Base-by-base conservation (phyloP, 2,113 vertebrate species). In the Ornithorhynchus anatinus region DNA sequence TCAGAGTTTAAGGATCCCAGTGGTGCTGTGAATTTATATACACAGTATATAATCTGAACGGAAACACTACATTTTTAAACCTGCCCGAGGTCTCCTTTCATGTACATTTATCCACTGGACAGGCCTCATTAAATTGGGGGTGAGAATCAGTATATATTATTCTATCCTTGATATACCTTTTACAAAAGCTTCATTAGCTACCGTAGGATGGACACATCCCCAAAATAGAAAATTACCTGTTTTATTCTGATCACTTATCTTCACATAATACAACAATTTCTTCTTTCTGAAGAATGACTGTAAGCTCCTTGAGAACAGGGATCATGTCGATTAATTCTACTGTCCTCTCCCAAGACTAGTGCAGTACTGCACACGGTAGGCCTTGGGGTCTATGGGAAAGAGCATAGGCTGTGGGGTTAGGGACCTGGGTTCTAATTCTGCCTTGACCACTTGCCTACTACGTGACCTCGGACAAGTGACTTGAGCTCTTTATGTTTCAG, bases 91-190 rank as follows among this genome's bases (percentile, higher is more conserved):
- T 51, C 60, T 73, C 44, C 54, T 51, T 61, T 29, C 25, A 52
- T 36, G 77, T 22, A 10, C 51, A 69, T 77, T 81, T 75, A 81
- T 75, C 81, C 69, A n/a, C 52, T 60, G 22, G 35, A 59, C 32
- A 36, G 48, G 25, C 48, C 67, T 84, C 79, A 85, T 85, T 84
- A 81, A 81, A 77, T 27, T 77, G 75, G 78, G 57, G 60, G 44
- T 79, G 72, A 36, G 59, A 50, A 58, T 77, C 75, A 64, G 63
- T 59, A n/a, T n/a, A n/a, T n/a, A 65, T 40, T 68, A 50, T 75
- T 85, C 70, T 85, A 70, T 84, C 57, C 69, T 72, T 79, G 64
- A 75, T 22, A 3, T 40, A 75, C 69, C 69, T 62, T 73, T 57
- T 64, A 70, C 63, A 54, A 60, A 37, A 1, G 4, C 63, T 75